Evolutionary conservation across 1,140 invertebrate genomes (phyloP), one percentile per base, ranked within the genome.

Genomic region (Drosophila subpulchrella): DNA sequence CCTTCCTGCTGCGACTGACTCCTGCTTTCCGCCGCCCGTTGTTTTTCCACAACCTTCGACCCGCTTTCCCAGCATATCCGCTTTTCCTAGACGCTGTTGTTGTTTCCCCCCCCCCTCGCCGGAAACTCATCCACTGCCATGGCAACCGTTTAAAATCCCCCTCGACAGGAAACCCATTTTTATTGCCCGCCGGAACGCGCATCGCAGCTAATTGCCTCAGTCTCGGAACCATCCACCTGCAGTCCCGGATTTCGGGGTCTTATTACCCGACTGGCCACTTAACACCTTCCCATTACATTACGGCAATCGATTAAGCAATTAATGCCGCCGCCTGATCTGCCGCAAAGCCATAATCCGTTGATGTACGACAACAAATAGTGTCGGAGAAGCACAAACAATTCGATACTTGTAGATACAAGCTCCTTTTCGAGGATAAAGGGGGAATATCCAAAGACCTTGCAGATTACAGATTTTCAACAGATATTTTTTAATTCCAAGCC

Each of bases 1-100:
- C 82, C 83, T 88, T 86, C 82, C 83, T 55, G 66, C 70, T 85
- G 61, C 46, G 38, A 59, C 63, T 68, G 83, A 86, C 79, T 70
- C 65, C 75, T 54, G 73, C 56, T 46, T 66, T 68, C 66, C 57
- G 73, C 74, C 75, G 78, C 79, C 81, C 51, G 74, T 78, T 78
- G 67, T 59, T 57, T 50, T 70, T 55, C 10, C 27, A 10, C 48
- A 2, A 11, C 27, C 13, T 30, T 36, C 32, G 30, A 32, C 6
- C 48, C 6, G n/a, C 30, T 17, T 27, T 4, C 27, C 27, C 27
- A 27, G n/a, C 17, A 4, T 10, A 24, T 60, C 32, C 48, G 30
- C 30, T 38, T 34, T 41, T 59, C 30, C 53, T 39, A 15, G 38
- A 17, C 57, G 38, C 34, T 32, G 27, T 32, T 50, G 48, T 50